phyloP scores from a whole-genome alignment of 2,113 vertebrate species.

The Lethenteron camtschaticum region DNA sequence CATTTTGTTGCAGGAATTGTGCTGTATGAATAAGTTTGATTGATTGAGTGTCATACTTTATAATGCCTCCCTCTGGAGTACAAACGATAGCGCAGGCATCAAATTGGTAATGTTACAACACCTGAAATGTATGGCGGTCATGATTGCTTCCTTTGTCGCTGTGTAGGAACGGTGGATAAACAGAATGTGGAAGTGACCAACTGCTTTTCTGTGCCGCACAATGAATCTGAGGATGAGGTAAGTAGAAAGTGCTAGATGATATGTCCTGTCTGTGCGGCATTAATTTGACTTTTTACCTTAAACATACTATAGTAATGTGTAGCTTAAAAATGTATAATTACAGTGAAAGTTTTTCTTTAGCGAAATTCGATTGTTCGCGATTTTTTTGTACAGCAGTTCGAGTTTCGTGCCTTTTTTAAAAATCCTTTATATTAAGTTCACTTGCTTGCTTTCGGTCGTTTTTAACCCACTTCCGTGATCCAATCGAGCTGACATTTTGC shows the following conservation, averaged over 20 bases:
- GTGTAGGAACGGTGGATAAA: constrained; percentile 63
- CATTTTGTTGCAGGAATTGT: too few relatives aligned
- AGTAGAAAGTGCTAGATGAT: constrained; percentile 6
- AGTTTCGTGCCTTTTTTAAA: too few relatives aligned
- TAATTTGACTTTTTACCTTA: background rate
- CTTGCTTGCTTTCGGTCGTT: too few relatives aligned
- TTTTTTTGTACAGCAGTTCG: background rate
- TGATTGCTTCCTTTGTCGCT: constrained; percentile 1
- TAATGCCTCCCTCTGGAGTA: too few relatives aligned
- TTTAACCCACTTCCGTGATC: too few relatives aligned
- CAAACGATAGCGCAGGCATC: too few relatives aligned
- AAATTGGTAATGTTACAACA: background rate
- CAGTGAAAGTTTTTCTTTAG: background rate
- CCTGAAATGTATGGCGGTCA: background rate
- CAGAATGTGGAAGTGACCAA: constrained; percentile 91
- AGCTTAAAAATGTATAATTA: background rate
- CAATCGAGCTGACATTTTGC: too few relatives aligned
- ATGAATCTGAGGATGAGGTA: constrained; percentile 96
- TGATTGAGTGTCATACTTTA: too few relatives aligned
- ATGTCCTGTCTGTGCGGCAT: background rate
- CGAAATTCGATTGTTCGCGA: background rate
- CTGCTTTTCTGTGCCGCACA: constrained; percentile 95
- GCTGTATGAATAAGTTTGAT: too few relatives aligned
- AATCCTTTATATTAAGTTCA: too few relatives aligned
- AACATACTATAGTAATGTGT: too few relatives aligned